Evolutionary conservation across 1,140 invertebrate species (phyloP).

Genomic region (Homarus americanus): DNA sequence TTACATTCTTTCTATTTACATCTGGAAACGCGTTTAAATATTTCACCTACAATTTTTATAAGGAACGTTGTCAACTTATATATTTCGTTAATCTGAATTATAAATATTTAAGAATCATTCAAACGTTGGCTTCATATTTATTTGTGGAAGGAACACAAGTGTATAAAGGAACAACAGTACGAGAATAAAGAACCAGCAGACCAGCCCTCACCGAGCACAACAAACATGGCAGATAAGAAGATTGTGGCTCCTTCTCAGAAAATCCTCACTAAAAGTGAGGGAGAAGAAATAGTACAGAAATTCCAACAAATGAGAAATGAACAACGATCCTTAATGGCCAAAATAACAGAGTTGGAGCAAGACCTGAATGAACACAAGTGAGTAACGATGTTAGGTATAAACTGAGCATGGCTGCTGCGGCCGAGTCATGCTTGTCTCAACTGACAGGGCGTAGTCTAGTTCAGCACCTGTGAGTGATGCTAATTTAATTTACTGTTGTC

Average conservation of each 20-base stretch:
- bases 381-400: slow-evolving; percentile 76
- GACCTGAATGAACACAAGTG: slow-evolving; percentile 97
- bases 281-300: slow-evolving; percentile 90
- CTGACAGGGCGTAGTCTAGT: too few relatives aligned
- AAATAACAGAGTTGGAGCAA: slow-evolving; percentile 94
- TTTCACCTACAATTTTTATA: too few relatives aligned
- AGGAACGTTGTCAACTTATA: too few relatives aligned
- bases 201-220: slow-evolving; percentile 1
- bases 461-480: too few relatives aligned
- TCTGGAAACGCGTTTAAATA: too few relatives aligned
- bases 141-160: too few relatives aligned
- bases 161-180: too few relatives aligned
- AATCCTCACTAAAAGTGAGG: slow-evolving; percentile 76
- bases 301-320: slow-evolving; percentile 93
- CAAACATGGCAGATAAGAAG: slow-evolving; percentile 64
- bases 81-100: too few relatives aligned
- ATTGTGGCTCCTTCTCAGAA: background rate
- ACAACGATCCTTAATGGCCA: slow-evolving; percentile 89
- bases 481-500: too few relatives aligned
- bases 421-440: background rate
- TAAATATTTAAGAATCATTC: too few relatives aligned
- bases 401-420: background rate
- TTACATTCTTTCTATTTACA: too few relatives aligned
- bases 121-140: too few relatives aligned
- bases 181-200: background rate